These are phyloP conservation scores for Sebastiscus albofasciatus DNA, from an alignment of 2,797 vertebrate species.

Conservation along the genomic window DNA sequence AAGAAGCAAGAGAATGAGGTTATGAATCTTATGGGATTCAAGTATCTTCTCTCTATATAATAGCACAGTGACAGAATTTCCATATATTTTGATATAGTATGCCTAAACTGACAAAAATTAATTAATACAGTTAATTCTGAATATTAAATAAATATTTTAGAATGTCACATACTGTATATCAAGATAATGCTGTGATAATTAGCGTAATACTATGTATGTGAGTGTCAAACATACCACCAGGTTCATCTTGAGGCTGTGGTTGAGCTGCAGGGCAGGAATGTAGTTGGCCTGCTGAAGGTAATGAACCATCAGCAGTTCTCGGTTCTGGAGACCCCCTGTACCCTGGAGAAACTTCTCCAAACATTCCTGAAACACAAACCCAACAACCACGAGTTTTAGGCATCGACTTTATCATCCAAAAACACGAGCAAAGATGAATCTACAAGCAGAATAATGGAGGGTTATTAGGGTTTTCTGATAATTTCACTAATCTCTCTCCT, in stretches of 20 bases:
- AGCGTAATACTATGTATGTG: not conserved
- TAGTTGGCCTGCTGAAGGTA: conserved; percentile 94
- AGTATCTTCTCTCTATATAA: not conserved
- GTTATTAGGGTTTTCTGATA: not conserved
- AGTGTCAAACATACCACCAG: conserved; percentile 79
- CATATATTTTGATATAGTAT: not conserved
- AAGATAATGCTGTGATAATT: not conserved
- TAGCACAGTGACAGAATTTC: not conserved
- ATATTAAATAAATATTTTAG: not conserved
- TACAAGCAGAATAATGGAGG: not conserved
- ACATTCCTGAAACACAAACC: conserved; percentile 84
- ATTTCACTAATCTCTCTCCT: not conserved
- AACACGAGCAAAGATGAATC: not conserved
- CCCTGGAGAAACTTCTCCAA: conserved; percentile 91
- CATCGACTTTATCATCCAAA: not conserved
- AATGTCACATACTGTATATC: not conserved
- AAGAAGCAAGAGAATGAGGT: not conserved
- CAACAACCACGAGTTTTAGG: not conserved
- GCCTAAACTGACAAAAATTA: not conserved
- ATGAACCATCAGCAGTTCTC: conserved; percentile 92
- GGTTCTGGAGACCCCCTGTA: conserved; percentile 87
- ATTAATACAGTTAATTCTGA: not conserved
- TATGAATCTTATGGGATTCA: not conserved
- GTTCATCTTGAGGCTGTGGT: conserved; percentile 90
- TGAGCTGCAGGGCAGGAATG: conserved; percentile 91